Evolutionary conservation across 37 sponge, comb jelly and placozoan species (phyloP).

Genomic region (Corticium candelabrum): DNA sequence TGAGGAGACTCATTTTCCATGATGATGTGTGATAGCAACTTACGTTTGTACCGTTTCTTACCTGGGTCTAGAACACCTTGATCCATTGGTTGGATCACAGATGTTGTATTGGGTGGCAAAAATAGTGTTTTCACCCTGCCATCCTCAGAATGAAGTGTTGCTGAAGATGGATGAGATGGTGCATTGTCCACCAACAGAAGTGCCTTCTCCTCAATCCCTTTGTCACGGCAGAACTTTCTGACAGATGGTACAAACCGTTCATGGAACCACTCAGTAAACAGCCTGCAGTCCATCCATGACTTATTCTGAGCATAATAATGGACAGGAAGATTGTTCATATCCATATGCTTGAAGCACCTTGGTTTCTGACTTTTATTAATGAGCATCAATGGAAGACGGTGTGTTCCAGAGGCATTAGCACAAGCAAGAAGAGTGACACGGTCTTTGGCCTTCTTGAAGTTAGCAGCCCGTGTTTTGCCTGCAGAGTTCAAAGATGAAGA

Average conservation of each 20-base stretch:
- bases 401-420: background rate
- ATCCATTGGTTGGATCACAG: constrained; percentile 18
- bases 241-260: constrained; percentile 5
- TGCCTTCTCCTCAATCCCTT: background rate
- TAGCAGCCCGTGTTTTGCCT: background rate
- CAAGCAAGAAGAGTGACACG: constrained; percentile 6
- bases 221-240: background rate
- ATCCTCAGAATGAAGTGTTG: constrained; percentile 3
- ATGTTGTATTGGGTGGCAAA: constrained; percentile 15
- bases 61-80: constrained; percentile 7
- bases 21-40: background rate
- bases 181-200: constrained; percentile 17
- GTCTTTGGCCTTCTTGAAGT: background rate
- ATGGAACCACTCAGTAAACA: constrained; percentile 14
- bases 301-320: constrained; percentile 8
- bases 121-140: constrained; percentile 11
- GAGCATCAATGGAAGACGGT: background rate
- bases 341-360: constrained; percentile 1
- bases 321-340: constrained; percentile 9
- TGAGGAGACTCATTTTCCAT: constrained; percentile 14
- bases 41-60: constrained; percentile 3
- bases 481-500: background rate
- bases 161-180: constrained; percentile 14
- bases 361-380: constrained; percentile 11
- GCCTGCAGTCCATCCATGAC: background rate